Conservation (phyloP, 2,113 vertebrate species). For the Cephalopterus ornatus region DNA sequence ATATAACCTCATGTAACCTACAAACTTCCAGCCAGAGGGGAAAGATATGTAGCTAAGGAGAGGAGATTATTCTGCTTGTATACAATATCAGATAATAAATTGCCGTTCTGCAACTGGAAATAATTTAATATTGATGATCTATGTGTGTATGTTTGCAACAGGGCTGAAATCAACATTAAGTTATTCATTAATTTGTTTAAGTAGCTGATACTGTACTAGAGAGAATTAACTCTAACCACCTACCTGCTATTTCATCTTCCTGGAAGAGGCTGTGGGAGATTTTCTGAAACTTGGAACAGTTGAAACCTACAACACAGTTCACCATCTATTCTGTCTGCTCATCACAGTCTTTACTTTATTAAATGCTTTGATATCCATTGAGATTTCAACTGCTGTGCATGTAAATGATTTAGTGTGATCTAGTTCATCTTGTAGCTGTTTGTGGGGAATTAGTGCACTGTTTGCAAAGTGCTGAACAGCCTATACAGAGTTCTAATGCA, state of each 20-base stretch:
- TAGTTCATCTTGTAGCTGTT: not conserved
- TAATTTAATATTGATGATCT: not conserved
- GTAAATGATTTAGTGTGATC: not conserved
- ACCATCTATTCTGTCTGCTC: not conserved
- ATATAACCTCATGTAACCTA: not conserved
- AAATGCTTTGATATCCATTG: not conserved
- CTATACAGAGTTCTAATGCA: rapidly evolving
- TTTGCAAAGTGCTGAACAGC: not conserved
- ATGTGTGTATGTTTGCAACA: not conserved
- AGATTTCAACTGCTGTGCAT: not conserved
- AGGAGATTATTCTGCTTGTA: not conserved
- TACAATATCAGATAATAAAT: not conserved
- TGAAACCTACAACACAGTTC: not conserved
- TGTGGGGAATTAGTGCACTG: not conserved
- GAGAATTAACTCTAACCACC: not conserved
- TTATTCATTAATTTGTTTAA: not conserved
- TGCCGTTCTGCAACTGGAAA: not conserved
- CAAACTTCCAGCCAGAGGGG: not conserved
- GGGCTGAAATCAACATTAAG: not conserved
- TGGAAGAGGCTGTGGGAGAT: not conserved
- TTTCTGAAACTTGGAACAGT: not conserved
- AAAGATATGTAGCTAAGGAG: not conserved
- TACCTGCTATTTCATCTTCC: not conserved
- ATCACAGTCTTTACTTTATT: not conserved
- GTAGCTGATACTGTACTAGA: not conserved